These are phyloP conservation scores for Drosophila paramelanica DNA, from an alignment of 2,888 invertebrate genomes.

Conservation along the genomic window DNA sequence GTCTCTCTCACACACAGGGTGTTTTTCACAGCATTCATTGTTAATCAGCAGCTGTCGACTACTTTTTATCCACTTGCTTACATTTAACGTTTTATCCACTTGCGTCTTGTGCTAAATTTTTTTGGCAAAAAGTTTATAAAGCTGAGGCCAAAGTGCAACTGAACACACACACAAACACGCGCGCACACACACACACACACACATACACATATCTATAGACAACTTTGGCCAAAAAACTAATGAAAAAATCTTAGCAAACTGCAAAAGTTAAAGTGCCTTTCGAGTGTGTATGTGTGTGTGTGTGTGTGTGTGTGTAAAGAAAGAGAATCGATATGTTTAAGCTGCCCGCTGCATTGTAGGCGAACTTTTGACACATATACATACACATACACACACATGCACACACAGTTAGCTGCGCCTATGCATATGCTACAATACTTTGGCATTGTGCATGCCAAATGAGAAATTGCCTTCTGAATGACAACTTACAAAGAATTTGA, in stretches of 20 bases:
- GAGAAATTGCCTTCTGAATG: constrained; percentile 77
- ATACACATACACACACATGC: constrained; percentile 11
- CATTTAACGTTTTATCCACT: constrained; percentile 10
- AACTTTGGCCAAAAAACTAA: constrained; percentile 37
- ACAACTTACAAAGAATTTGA: constrained; percentile 81
- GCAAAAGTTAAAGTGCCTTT: constrained; percentile 71
- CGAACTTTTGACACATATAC: constrained; percentile 54
- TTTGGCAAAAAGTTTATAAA: constrained; percentile 64
- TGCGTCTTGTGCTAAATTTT: constrained; percentile 49
- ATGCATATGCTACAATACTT: constrained; percentile 64
- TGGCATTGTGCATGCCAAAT: constrained; percentile 70
- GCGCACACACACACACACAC: constrained; percentile 21
- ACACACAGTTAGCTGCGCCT: constrained; percentile 43
- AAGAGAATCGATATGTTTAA: constrained; percentile 70
- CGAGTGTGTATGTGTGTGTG: constrained; percentile 29
- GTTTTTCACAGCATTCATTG: not conserved
- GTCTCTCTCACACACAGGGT: constrained; percentile 4
- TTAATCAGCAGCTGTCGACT: constrained; percentile 26
- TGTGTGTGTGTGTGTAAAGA: constrained; percentile 14
- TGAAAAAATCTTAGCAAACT: constrained; percentile 69
- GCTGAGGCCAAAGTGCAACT: constrained; percentile 46
- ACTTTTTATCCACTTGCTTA: constrained; percentile 42
- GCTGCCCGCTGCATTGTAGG: constrained; percentile 64
- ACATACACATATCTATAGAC: constrained; percentile 12
- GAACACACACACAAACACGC: constrained; percentile 29